Evolutionary conservation across 64 coral and sea anemone genomes (phyloP).

Genomic region (Montipora efflorescens): DNA sequence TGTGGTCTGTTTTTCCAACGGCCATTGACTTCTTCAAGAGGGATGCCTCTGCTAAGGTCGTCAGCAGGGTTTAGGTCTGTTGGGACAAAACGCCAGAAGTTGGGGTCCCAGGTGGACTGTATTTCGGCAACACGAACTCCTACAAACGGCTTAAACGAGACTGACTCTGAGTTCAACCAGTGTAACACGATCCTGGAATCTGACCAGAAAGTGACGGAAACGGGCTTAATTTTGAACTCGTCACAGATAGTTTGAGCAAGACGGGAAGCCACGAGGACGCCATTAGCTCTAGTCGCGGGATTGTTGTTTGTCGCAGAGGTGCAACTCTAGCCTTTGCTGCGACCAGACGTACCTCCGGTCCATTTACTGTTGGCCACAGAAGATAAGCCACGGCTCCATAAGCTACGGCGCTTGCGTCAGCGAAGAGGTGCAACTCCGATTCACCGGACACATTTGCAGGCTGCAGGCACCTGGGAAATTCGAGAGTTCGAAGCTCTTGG

Average conservation of each 20-base stretch:
- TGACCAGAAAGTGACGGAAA: slow-evolving; percentile 12
- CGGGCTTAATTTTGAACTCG: slow-evolving; percentile 38
- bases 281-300: slow-evolving; percentile 67
- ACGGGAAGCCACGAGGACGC: slow-evolving; percentile 39
- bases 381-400: too few species aligned
- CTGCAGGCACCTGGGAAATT: too few species aligned
- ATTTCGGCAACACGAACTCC: slow-evolving; percentile 52
- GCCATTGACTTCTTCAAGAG: too few species aligned
- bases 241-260: slow-evolving; percentile 19
- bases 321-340: slow-evolving; percentile 50
- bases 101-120: not conserved
- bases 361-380: too few species aligned
- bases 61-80: slow-evolving; percentile 38
- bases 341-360: slow-evolving; percentile 10
- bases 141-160: slow-evolving; percentile 36
- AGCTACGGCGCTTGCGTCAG: too few species aligned
- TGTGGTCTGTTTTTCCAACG: not conserved
- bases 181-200: slow-evolving; percentile 27
- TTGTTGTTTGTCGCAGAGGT: slow-evolving; percentile 49
- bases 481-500: too few species aligned
- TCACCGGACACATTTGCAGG: too few species aligned
- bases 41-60: slow-evolving; percentile 38
- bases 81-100: slow-evolving; percentile 21
- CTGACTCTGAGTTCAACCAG: slow-evolving; percentile 15
- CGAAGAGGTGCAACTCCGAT: too few species aligned